Percentiles rank a stretch among this genome's conserved stretches.
Evolutionary conservation across 1,140 invertebrate species (phyloP).

Genomic region (Ylistrum balloti): DNA sequence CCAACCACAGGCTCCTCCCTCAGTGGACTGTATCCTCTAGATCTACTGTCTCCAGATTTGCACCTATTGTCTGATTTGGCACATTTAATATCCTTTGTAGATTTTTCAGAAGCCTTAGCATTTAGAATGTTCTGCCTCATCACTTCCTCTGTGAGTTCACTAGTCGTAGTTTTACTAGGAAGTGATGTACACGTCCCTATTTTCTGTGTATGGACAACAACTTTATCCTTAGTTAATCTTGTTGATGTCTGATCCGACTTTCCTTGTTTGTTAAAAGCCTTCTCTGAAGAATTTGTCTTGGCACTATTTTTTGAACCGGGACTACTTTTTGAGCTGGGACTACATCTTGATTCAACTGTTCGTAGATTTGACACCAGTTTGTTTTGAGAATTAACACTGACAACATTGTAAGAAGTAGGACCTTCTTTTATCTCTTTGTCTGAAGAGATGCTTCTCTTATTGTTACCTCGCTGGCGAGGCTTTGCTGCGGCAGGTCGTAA

Average conservation of each 20-base stretch:
- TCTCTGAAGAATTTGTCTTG: background rate
- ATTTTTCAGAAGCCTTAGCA: background rate
- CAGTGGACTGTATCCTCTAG: background rate
- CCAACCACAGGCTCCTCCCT: background rate
- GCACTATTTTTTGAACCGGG: slow-evolving; percentile 41
- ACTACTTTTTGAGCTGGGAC: background rate
- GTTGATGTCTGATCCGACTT: background rate
- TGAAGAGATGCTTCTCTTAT: background rate
- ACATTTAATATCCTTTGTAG: background rate
- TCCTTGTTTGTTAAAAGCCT: too few relatives aligned
- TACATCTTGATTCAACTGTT: slow-evolving; percentile 10
- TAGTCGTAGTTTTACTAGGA: background rate
- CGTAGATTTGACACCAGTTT: slow-evolving; percentile 20
- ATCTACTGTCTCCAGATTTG: background rate
- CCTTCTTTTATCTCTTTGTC: background rate
- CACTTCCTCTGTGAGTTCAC: slow-evolving; percentile 24
- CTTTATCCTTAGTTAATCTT: background rate
- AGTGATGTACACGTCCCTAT: background rate
- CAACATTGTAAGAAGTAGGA: background rate
- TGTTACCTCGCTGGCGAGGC: background rate
- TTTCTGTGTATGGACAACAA: background rate
- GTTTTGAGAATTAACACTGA: slow-evolving; percentile 7
- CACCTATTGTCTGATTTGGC: slow-evolving; percentile 1
- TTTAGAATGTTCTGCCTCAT: background rate
- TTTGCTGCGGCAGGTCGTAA: background rate